Conservation (phyloP, 2,888 invertebrate species). For the Dasypolia templi region DNA sequence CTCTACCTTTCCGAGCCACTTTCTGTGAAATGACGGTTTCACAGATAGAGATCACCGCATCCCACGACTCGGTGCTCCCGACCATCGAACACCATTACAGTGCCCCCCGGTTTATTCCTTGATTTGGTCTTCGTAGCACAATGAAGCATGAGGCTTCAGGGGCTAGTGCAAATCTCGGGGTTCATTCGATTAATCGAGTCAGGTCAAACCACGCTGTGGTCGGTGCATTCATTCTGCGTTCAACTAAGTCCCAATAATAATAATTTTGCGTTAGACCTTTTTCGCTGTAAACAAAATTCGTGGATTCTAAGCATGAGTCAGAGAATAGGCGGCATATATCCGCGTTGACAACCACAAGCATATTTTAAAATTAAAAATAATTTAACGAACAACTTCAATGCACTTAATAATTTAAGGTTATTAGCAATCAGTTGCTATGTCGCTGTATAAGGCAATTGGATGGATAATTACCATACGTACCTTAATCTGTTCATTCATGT, state of each 20-base stretch:
- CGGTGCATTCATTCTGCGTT: background rate
- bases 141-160: no score
- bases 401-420: constrained; percentile 15
- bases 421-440: constrained; percentile 5
- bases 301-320: constrained; percentile 54
- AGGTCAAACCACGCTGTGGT: no score
- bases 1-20: no score
- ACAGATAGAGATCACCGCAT: no score
- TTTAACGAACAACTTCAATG: constrained; percentile 8
- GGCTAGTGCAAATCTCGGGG: no score
- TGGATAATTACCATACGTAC: constrained; percentile 11
- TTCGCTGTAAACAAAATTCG: constrained; percentile 41
- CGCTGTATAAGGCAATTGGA: background rate
- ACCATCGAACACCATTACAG: no score
- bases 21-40: no score
- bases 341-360: constrained; percentile 17
- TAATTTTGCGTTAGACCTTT: constrained; percentile 23
- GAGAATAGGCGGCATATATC: constrained; percentile 30
- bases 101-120: no score
- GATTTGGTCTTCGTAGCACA: no score
- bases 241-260: background rate
- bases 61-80: no score
- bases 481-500: constrained; percentile 27
- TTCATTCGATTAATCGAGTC: no score
- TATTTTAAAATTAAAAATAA: constrained; percentile 28